Conservation (phyloP, 1,140 invertebrate genomes). For the Tribolium castaneum region DNA sequence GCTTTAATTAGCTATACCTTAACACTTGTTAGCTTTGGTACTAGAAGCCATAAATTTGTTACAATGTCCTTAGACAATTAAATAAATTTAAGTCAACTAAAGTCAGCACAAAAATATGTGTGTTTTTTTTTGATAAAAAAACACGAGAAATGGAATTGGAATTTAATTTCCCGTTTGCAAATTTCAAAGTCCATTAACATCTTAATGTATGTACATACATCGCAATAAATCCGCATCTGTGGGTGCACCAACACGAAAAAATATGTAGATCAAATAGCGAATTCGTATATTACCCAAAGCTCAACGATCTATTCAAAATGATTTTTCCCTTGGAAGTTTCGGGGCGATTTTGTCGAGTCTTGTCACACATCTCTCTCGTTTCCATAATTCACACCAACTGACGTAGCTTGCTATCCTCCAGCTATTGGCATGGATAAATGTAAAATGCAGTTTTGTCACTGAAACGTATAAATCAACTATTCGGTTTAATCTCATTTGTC, state of each 20-base stretch:
- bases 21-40: slow-evolving; percentile 26
- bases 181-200: background rate
- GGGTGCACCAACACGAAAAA: background rate
- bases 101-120: no score
- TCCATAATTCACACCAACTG: background rate
- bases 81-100: slow-evolving; percentile 3
- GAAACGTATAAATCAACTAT: slow-evolving; percentile 15
- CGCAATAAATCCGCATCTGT: background rate
- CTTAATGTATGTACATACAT: background rate
- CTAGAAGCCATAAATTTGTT: background rate
- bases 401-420: slow-evolving; percentile 14
- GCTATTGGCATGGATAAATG: slow-evolving; percentile 21
- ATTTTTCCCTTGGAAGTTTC: slow-evolving; percentile 4
- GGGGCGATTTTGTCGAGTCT: slow-evolving; percentile 1
- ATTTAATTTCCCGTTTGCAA: no score
- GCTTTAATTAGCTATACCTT: slow-evolving; percentile 17
- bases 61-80: background rate
- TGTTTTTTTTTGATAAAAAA: no score
- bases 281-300: slow-evolving; percentile 14
- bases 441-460: slow-evolving; percentile 23
- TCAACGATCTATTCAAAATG: slow-evolving; percentile 17
- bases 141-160: no score
- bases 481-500: slow-evolving; percentile 11
- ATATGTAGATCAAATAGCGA: background rate
- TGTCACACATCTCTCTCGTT: slow-evolving; percentile 23